Conservation (phyloP, 2,888 invertebrate genomes). For the Coleophora deauratella region DNA sequence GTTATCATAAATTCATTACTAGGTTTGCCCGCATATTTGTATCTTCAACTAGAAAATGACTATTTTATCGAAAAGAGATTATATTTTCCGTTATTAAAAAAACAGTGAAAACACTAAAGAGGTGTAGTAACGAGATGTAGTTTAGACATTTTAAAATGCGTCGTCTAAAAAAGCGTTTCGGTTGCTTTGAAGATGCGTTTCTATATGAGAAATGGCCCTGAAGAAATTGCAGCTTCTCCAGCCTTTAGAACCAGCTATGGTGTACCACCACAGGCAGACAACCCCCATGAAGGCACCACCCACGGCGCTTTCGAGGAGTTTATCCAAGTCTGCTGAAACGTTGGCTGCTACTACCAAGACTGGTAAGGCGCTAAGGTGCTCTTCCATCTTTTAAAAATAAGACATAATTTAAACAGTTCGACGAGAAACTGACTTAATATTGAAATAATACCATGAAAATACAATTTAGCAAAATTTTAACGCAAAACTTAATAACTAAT, state of each 20-base stretch:
- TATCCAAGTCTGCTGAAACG: slow-evolving; percentile 62
- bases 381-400: no score
- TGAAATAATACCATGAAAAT: no score
- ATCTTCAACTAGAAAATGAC: slow-evolving; percentile 1
- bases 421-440: no score
- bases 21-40: slow-evolving; percentile 4
- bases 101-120: no score
- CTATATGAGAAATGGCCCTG: slow-evolving; percentile 43
- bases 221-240: slow-evolving; percentile 57
- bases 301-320: slow-evolving; percentile 43
- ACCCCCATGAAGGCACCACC: slow-evolving; percentile 60
- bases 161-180: slow-evolving; percentile 1
- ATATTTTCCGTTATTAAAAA: no score
- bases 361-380: no score
- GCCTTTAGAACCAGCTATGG: slow-evolving; percentile 47
- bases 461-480: no score
- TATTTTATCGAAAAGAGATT: slow-evolving; percentile 2
- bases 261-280: slow-evolving; percentile 44
- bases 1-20: no score
- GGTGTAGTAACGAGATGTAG: no score
- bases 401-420: no score
- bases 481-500: no score
- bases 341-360: slow-evolving; percentile 42
- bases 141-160: background rate
- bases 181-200: background rate